phyloP scores from a whole-genome alignment of 1,140 invertebrate genomes.

The Drosophila pectinifera region DNA sequence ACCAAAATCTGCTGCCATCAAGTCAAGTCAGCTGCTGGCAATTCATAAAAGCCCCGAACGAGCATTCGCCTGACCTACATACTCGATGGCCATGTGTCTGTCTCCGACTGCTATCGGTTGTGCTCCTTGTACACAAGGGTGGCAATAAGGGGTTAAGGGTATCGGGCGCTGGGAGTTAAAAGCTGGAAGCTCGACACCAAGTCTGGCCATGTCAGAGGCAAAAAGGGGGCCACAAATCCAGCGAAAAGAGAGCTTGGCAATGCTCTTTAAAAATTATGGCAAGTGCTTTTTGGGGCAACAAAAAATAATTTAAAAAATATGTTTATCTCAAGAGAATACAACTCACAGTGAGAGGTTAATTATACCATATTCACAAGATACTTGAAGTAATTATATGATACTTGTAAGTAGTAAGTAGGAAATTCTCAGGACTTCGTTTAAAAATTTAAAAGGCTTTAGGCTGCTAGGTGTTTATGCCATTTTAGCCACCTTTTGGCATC shows the following conservation, averaged over 20 bases:
- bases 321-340: background rate
- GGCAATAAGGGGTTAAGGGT: constrained; percentile 21
- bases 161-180: constrained; percentile 4
- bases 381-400: background rate
- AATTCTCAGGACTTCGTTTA: background rate
- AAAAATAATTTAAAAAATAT: no score
- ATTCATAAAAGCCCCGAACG: constrained; percentile 69
- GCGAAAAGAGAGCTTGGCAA: background rate
- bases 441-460: background rate
- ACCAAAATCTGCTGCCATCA: constrained; percentile 71
- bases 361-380: background rate
- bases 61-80: constrained; percentile 70
- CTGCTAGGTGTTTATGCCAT: no score
- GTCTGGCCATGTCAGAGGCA: constrained; percentile 39
- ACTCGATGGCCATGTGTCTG: constrained; percentile 49
- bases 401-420: no score
- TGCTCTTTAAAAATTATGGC: constrained; percentile 17
- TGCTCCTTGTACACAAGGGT: constrained; percentile 4
- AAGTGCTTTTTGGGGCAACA: background rate
- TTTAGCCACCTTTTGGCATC: background rate
- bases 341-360: background rate
- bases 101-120: constrained; percentile 44
- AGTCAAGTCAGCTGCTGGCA: constrained; percentile 73
- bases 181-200: constrained; percentile 19
- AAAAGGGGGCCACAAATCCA: constrained; percentile 2